Base-by-base conservation (phyloP, 64 coral and sea anemone species). In the Dendrophyllia cribrosa region DNA sequence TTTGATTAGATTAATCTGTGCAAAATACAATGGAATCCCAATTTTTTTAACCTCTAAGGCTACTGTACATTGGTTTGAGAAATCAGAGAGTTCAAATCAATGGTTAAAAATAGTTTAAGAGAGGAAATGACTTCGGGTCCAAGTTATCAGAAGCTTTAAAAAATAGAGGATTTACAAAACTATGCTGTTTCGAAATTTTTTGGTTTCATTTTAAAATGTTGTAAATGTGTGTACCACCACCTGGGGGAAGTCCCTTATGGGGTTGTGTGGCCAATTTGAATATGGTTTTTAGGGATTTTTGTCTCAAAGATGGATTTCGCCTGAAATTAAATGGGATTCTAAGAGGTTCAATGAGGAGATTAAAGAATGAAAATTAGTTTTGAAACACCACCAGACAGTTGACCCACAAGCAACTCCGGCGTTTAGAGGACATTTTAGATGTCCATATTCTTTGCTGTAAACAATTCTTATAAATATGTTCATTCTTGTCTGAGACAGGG, bases 341-440 rank as follows among this genome's bases (percentile, higher is more conserved):
- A 77, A 52, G 75, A 77, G 75, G 21, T 77, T 77, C 43, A 77
- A 77, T 56, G 74, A 77, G 43, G 74, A 46, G 74, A 77, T 77
- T 43, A 46, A 77, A 77, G 11, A 77, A 77, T 43, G 74, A 77
- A 77, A 77, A 46, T 77, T 77, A 77, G n/a, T 77, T 77, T 77
- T 77, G 74, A 46, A 77, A 77, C 74, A 77, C 74, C 74, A 77
- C 74, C 74, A 77, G 74, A 77, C 74, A 77, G 74, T 77, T 77
- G 74, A 77, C 74, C 74, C 74, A 77, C n/a, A 46, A 77, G 74
- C 74, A 77, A 24, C 74, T 46, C 74, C n/a, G 2, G 16, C 43
- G 23, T 24, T 5, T 77, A 77, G n/a, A n/a, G n/a, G n/a, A n/a
- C n/a, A n/a, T n/a, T n/a, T n/a, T 34, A 12, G 73, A 53, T 53